Evolutionary conservation across 2,113 vertebrate genomes (phyloP).

Genomic region (Mustelus asterias): DNA sequence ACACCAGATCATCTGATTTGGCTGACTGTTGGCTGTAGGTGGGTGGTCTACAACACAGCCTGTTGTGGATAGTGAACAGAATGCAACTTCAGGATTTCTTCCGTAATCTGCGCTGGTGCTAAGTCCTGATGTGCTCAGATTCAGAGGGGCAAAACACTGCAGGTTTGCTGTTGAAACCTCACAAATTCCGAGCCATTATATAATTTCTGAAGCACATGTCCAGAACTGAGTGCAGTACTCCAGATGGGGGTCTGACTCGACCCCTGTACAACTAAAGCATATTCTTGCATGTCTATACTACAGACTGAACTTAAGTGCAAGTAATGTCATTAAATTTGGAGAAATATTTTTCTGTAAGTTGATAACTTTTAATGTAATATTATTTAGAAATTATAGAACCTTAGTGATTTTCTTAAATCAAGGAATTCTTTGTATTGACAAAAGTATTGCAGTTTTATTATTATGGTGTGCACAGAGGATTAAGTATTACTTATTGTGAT

Average conservation of each 20-base stretch:
- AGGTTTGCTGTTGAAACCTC: not conserved
- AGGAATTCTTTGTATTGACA: not conserved
- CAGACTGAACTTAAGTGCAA: not conserved
- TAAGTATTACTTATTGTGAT: not conserved
- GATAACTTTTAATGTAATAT: not conserved
- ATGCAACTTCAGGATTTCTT: not conserved
- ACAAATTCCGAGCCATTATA: not conserved
- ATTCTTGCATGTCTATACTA: not conserved
- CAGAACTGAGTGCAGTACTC: not conserved
- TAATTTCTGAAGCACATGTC: not conserved
- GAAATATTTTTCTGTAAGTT: not conserved
- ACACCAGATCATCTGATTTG: no score
- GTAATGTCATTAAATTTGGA: not conserved
- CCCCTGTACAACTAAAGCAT: not conserved
- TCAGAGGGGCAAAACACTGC: not conserved
- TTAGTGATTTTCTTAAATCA: not conserved
- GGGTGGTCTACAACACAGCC: not conserved
- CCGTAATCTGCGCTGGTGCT: not conserved
- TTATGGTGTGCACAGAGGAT: not conserved
- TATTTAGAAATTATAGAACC: not conserved
- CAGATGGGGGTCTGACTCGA: not conserved
- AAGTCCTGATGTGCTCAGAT: not conserved
- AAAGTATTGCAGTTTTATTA: not conserved
- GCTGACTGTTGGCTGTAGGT: no score
- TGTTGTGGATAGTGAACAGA: not conserved